Evolutionary conservation across 2,888 invertebrate species (phyloP).

Genomic region (Raillietiella orientalis): DNA sequence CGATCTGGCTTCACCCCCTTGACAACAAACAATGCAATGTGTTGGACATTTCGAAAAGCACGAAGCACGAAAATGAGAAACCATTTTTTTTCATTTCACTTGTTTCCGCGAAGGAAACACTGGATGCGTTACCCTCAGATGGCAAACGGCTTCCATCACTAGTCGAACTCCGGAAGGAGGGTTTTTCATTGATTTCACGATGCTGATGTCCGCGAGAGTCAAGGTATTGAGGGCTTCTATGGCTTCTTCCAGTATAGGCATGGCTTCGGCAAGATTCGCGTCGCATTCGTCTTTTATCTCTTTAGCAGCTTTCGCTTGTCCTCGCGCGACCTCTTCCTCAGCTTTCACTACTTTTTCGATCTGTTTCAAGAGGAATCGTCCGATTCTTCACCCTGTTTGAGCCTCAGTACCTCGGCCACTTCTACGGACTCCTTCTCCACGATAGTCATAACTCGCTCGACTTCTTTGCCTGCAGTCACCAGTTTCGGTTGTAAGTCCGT

Average conservation of each 20-base stretch:
- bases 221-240: constrained; percentile 14
- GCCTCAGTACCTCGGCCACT: constrained; percentile 11
- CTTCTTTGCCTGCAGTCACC: constrained; percentile 13
- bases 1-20: neutral
- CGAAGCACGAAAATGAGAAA: neutral
- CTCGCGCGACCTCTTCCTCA: constrained; percentile 14
- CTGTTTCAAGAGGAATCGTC: constrained; percentile 7
- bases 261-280: constrained; percentile 13
- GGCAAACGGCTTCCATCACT: constrained; percentile 14
- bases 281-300: constrained; percentile 16
- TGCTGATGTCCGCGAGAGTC: constrained; percentile 13
- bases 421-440: constrained; percentile 14
- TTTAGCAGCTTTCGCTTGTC: constrained; percentile 14
- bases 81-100: neutral
- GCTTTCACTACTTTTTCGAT: constrained; percentile 11
- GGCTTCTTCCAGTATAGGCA: constrained; percentile 14
- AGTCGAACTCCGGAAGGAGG: constrained; percentile 13
- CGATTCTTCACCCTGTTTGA: constrained; percentile 6
- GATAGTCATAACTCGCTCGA: constrained; percentile 14
- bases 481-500: constrained; percentile 14
- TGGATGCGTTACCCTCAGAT: no score
- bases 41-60: no score
- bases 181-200: constrained; percentile 14
- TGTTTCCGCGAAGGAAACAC: no score
- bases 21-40: neutral